phyloP scores from a whole-genome alignment of 2,113 vertebrate species.

The Budorcas taxicolor region DNA sequence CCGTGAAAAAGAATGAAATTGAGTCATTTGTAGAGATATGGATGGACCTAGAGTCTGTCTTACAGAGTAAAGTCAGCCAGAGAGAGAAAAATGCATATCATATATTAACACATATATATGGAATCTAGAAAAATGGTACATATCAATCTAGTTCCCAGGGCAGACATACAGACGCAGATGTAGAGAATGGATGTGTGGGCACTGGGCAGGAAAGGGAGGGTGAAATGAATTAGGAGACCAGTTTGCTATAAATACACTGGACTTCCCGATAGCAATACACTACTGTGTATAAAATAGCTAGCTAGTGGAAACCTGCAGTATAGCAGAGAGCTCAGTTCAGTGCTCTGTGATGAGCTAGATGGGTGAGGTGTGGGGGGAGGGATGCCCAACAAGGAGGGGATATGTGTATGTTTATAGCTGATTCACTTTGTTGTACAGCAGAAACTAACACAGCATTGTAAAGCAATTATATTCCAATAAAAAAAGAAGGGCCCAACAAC shows the following conservation, averaged over 20 bases:
- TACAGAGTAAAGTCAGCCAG: neutral
- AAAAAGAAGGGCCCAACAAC: neutral
- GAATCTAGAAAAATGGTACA: neutral
- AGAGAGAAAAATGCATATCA: neutral
- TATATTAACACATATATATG: neutral
- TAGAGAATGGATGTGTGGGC: neutral
- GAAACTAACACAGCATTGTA: neutral
- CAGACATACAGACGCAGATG: neutral
- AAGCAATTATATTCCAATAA: neutral
- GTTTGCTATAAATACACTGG: neutral
- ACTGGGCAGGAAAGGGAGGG: neutral
- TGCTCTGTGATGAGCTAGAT: neutral
- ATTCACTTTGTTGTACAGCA: neutral
- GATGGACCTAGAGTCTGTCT: neutral
- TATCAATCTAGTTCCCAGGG: neutral
- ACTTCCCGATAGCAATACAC: neutral
- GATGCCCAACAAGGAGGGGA: neutral
- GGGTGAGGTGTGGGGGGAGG: neutral
- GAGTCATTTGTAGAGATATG: neutral
- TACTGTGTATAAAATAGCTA: neutral
- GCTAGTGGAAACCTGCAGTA: neutral
- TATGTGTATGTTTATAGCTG: neutral
- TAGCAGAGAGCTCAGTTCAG: neutral
- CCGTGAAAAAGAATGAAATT: neutral
- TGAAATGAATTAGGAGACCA: neutral